phyloP scores from a whole-genome alignment of 2,888 invertebrate genomes.

The Augochlorella aurata region DNA sequence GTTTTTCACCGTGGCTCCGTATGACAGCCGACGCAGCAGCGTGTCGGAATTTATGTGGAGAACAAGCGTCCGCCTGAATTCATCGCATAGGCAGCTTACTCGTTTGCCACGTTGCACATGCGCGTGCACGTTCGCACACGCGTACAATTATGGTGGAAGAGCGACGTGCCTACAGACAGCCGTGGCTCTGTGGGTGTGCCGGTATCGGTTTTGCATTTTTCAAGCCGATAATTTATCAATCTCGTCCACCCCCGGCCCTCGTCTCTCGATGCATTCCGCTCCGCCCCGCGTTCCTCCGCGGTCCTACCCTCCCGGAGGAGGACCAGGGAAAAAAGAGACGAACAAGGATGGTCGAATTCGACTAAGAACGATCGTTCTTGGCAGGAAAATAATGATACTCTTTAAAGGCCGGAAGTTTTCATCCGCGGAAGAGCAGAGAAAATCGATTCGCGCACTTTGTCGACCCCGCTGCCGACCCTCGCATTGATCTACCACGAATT shows the following conservation, averaged over 20 bases:
- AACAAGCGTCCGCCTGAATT: constrained; percentile 74
- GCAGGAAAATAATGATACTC: constrained; percentile 78
- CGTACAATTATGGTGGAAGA: background rate
- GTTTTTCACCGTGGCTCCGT: constrained; percentile 63
- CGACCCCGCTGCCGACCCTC: constrained; percentile 45
- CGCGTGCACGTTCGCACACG: background rate
- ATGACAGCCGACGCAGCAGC: constrained; percentile 72
- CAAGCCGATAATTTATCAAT: constrained; percentile 80
- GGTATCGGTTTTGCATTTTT: constrained; percentile 80
- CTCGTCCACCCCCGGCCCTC: constrained; percentile 58
- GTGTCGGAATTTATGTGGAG: constrained; percentile 73
- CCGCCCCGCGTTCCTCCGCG: background rate
- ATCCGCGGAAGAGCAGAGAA: constrained; percentile 61
- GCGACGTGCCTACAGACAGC: background rate
- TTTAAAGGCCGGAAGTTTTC: constrained; percentile 76
- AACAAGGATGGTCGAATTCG: constrained; percentile 47
- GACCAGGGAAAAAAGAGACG: constrained; percentile 9
- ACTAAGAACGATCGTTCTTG: constrained; percentile 63
- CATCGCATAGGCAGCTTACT: constrained; percentile 60
- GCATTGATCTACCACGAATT: constrained; percentile 32
- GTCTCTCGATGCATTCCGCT: constrained; percentile 17
- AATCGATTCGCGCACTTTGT: constrained; percentile 76
- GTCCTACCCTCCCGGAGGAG: background rate
- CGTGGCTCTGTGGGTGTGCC: constrained; percentile 33
- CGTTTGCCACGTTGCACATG: constrained; percentile 40